Evolutionary conservation across 1,140 invertebrate species (phyloP).

Genomic region (Whitmania pigra): DNA sequence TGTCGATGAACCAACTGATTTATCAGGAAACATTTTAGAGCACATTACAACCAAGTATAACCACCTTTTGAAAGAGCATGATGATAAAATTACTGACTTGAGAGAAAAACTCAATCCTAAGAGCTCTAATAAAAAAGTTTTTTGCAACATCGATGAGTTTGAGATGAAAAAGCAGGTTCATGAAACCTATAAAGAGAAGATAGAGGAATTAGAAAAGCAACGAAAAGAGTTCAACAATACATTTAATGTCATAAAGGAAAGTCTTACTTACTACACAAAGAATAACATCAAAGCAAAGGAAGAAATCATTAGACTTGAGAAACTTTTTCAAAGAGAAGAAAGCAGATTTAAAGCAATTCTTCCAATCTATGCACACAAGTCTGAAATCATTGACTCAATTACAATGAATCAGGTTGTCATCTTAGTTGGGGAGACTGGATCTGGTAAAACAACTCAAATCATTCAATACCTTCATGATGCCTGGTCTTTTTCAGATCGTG

Average conservation of each 20-base stretch:
- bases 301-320: slow-evolving; percentile 25
- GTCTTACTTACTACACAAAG: slow-evolving; percentile 21
- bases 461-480: slow-evolving; percentile 35
- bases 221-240: slow-evolving; percentile 27
- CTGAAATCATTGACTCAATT: slow-evolving; percentile 31
- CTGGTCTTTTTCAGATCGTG: slow-evolving; percentile 50
- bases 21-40: neutral
- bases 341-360: slow-evolving; percentile 28
- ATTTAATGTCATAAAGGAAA: slow-evolving; percentile 20
- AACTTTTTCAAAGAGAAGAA: slow-evolving; percentile 31
- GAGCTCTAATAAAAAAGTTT: neutral
- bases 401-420: slow-evolving; percentile 47
- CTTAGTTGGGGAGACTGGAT: slow-evolving; percentile 88
- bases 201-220: slow-evolving; percentile 29
- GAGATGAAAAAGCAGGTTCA: neutral
- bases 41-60: neutral
- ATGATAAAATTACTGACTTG: neutral
- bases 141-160: neutral
- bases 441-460: slow-evolving; percentile 54
- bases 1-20: neutral
- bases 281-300: slow-evolving; percentile 19
- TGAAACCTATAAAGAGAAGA: slow-evolving; percentile 26
- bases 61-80: neutral
- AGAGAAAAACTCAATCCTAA: neutral
- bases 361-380: slow-evolving; percentile 34